phyloP scores from a whole-genome alignment of 2,113 vertebrate genomes.

The Hemibagrus wyckioides region DNA sequence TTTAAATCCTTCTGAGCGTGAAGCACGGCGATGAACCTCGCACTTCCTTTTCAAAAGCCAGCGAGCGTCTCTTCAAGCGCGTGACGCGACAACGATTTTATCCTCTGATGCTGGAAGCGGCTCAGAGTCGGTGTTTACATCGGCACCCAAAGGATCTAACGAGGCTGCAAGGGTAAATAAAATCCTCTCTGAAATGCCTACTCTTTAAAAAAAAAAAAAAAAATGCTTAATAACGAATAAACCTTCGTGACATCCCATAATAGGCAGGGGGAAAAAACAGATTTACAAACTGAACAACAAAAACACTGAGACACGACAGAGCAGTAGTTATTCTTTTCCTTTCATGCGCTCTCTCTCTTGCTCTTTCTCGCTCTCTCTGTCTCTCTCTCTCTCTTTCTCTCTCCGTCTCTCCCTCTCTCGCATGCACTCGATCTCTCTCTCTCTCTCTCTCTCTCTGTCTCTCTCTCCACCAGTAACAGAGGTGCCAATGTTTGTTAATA shows the following conservation, averaged over 20 bases:
- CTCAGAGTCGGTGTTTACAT: neutral
- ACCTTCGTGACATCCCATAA: neutral
- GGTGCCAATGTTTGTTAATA: neutral
- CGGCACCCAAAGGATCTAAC: neutral
- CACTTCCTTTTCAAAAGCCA: neutral
- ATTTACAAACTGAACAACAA: neutral
- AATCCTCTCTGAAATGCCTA: neutral
- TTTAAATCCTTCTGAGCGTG: constrained; percentile 49
- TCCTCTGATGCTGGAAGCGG: neutral
- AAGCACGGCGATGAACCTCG: neutral
- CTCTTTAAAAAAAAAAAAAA: neutral
- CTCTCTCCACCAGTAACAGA: neutral
- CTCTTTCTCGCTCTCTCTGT: neutral
- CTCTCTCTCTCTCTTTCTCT: neutral
- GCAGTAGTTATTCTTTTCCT: too few relatives aligned
- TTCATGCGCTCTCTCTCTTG: too few relatives aligned
- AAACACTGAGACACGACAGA: neutral
- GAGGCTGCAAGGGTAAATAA: neutral
- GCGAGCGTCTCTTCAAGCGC: neutral
- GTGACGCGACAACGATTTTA: neutral
- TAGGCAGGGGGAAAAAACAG: neutral
- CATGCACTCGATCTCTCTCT: neutral
- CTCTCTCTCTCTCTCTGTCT: neutral
- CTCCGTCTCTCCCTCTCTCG: neutral
- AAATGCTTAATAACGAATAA: neutral